Base-by-base conservation (phyloP, 2,888 invertebrate genomes). In the Parnassius glacialis region DNA sequence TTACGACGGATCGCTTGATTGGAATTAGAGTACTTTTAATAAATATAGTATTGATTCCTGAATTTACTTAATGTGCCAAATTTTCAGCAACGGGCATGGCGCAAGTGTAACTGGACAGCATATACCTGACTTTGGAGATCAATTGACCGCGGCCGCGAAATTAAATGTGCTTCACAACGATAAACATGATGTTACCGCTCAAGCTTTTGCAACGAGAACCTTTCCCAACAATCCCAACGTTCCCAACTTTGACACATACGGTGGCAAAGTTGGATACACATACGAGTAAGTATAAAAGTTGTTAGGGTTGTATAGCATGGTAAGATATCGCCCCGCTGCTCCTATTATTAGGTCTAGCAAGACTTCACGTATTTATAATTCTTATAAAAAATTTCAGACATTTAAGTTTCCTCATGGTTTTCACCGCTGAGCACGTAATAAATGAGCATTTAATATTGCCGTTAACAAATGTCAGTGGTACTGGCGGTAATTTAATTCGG, bases 121-220 rank as follows among this genome's bases (percentile, higher is more conserved):
- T 44, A 69, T 79, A 10, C 78, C 81, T 0, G 67, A 67, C 51
- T 73, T 78, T 53, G 81, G 74, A 7, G 53, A 75, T 62, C 79
- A 77, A 67, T 61, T 82, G 51, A 79, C 81, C 0, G 83, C 74
- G 1, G 74, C 80, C 2, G 81, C 72, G 1, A 71, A 71, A 11
- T 52, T 41, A 13, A 80, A 76, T 56, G 58, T 83, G 13, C 64
- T 81, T 54, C 66, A 79, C 65, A 77, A 74, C 25, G 73, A 74
- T 50, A 62, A 71, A 20, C 80, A 81, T 61, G 75, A 74, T 13
- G 55, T 81, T n/a, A 65, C 68, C 16, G 79, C 74, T 7, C 74
- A 73, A 55, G 79, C 79, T 1, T 81, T 80, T 65, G 69, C 67
- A 20, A 76, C 78, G 5, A 74, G 67, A 48, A 78, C 63, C 25